Conservation (phyloP, 2,113 vertebrate genomes). For the Heloderma charlesbogerti region DNA sequence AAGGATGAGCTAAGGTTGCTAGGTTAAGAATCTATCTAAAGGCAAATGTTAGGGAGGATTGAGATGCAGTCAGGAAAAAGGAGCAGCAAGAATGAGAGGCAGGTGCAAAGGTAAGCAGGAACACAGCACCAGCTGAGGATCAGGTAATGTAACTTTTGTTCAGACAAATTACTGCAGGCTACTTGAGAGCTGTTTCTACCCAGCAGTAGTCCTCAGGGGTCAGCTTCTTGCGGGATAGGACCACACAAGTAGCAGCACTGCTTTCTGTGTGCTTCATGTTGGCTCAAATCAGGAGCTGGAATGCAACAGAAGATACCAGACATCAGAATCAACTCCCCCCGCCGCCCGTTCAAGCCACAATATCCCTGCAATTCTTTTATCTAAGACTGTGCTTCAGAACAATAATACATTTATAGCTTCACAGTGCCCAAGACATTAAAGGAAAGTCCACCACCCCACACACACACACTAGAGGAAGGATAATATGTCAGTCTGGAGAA, state of each 20-base stretch:
- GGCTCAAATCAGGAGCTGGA: background rate
- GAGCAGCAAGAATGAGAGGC: background rate
- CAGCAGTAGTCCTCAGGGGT: background rate
- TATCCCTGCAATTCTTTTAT: background rate
- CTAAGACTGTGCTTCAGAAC: background rate
- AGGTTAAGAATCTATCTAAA: background rate
- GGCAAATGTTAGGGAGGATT: background rate
- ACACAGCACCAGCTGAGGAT: background rate
- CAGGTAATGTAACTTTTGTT: background rate
- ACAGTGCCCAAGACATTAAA: no score
- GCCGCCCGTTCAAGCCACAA: background rate
- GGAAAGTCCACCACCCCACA: no score
- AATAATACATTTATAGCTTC: background rate
- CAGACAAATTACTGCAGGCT: background rate
- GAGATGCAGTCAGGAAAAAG: background rate
- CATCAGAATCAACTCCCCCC: background rate
- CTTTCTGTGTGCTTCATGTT: background rate
- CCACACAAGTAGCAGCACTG: background rate
- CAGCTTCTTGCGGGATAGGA: background rate
- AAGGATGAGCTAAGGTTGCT: background rate
- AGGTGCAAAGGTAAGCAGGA: background rate
- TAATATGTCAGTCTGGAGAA: background rate
- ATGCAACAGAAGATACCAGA: background rate
- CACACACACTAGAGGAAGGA: background rate
- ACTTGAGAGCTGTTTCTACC: background rate